phyloP scores from a whole-genome alignment of 2,797 vertebrate genomes.

The Hypotaenidia okinawae region DNA sequence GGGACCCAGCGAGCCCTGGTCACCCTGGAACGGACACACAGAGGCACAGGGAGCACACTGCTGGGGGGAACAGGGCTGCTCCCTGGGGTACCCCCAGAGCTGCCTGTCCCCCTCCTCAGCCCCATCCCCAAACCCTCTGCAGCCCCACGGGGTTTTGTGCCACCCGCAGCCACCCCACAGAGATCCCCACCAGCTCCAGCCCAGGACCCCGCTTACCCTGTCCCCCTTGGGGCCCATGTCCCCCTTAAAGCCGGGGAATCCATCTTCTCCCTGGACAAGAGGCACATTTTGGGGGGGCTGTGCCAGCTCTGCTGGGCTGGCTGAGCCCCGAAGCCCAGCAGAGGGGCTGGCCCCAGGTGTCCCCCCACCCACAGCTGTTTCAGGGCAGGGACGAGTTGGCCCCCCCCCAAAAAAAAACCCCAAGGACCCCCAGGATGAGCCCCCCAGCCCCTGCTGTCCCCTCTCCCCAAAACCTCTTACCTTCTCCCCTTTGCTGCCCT shows the following conservation, averaged over 20 bases:
- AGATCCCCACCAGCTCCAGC: neutral
- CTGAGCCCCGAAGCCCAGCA: neutral
- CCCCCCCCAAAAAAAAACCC: neutral
- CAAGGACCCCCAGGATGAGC: neutral
- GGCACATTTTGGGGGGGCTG: neutral
- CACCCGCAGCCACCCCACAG: neutral
- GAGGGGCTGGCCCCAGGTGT: neutral
- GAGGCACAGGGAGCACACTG: neutral
- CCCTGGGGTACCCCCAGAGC: neutral
- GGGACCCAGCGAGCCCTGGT: slow-evolving; percentile 78
- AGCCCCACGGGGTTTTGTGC: neutral
- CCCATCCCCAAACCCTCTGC: neutral
- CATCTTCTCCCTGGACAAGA: slow-evolving; percentile 87
- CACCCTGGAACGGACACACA: slow-evolving; percentile 76
- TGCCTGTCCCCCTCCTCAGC: too few relatives aligned
- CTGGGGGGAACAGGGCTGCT: neutral
- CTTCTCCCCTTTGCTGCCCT: slow-evolving; percentile 93
- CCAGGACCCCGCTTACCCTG: slow-evolving; percentile 74
- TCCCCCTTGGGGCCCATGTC: slow-evolving; percentile 88
- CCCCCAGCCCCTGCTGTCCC: neutral
- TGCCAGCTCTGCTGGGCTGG: too few relatives aligned
- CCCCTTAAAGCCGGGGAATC: slow-evolving; percentile 91
- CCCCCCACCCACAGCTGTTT: neutral
- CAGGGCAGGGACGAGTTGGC: too few relatives aligned
- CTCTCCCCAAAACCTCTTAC: slow-evolving; percentile 69